Evolutionary conservation across 2,797 vertebrate genomes (phyloP).

Genomic region (Pseudotriccus pelzelni): DNA sequence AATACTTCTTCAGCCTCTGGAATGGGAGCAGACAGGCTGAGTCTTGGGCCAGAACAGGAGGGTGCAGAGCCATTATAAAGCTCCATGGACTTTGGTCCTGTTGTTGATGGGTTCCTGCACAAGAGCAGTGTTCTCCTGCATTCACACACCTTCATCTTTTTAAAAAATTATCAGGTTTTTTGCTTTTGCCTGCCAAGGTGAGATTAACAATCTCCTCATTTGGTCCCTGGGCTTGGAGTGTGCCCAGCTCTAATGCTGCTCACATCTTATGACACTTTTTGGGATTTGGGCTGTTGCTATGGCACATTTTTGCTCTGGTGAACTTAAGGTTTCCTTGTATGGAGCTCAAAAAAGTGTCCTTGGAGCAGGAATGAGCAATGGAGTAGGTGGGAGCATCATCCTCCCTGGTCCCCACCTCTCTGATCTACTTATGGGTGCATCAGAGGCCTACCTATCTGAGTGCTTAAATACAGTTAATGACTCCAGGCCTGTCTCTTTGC

Average conservation of each 20-base stretch:
- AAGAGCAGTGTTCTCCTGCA: not conserved
- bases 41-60: not conserved
- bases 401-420: not conserved
- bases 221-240: not conserved
- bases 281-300: slow-evolving; percentile 28
- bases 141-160: not conserved
- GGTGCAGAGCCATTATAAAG: not conserved
- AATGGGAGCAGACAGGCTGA: not conserved
- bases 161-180: not conserved
- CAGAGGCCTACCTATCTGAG: not conserved
- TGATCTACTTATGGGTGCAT: not conserved
- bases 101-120: not conserved
- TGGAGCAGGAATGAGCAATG: not conserved
- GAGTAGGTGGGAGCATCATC: not conserved
- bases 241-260: not conserved
- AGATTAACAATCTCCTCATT: not conserved
- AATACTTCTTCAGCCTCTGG: not conserved
- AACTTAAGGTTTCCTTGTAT: slow-evolving; percentile 4
- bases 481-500: not conserved
- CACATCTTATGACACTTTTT: not conserved
- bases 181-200: not conserved
- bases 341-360: not conserved
- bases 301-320: not conserved
- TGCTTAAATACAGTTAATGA: not conserved
- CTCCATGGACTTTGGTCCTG: fast-evolving